phyloP scores from a whole-genome alignment of 2,888 invertebrate genomes.

The Cryptus armator region DNA sequence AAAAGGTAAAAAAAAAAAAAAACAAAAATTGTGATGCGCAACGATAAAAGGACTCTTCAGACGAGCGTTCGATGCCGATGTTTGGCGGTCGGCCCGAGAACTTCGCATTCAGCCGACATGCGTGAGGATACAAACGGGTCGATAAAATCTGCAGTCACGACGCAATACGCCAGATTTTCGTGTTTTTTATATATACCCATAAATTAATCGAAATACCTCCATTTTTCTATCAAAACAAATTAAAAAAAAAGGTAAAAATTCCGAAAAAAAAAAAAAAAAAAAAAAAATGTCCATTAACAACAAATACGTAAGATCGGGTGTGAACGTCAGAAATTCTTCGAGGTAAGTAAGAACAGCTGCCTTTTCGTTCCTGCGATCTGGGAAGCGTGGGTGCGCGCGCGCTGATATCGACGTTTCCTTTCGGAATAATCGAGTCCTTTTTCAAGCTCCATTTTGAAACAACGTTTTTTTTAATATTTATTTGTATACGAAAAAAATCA shows the following conservation, averaged over 20 bases:
- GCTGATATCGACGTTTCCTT: slow-evolving; percentile 78
- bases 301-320: background rate
- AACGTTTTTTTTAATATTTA: background rate
- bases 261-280: background rate
- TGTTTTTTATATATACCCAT: background rate
- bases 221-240: no score
- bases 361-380: slow-evolving; percentile 47
- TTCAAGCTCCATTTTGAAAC: background rate
- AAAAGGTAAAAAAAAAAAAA: background rate
- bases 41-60: background rate
- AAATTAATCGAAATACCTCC: no score
- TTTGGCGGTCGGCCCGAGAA: slow-evolving; percentile 41
- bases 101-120: slow-evolving; percentile 42
- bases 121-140: slow-evolving; percentile 59
- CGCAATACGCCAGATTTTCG: slow-evolving; percentile 55
- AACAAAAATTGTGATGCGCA: background rate
- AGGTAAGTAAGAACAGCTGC: slow-evolving; percentile 34
- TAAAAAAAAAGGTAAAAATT: background rate
- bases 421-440: slow-evolving; percentile 64
- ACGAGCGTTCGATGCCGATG: slow-evolving; percentile 3
- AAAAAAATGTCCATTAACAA: background rate
- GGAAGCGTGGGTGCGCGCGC: slow-evolving; percentile 76
- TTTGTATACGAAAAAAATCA: background rate
- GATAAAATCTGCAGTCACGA: slow-evolving; percentile 62
- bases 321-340: background rate